A percentile compares a stretch with the other conserved stretches of the same genome.
Evolutionary conservation across 2,888 invertebrate species (phyloP).

Genomic region (Drosophila leonis): DNA sequence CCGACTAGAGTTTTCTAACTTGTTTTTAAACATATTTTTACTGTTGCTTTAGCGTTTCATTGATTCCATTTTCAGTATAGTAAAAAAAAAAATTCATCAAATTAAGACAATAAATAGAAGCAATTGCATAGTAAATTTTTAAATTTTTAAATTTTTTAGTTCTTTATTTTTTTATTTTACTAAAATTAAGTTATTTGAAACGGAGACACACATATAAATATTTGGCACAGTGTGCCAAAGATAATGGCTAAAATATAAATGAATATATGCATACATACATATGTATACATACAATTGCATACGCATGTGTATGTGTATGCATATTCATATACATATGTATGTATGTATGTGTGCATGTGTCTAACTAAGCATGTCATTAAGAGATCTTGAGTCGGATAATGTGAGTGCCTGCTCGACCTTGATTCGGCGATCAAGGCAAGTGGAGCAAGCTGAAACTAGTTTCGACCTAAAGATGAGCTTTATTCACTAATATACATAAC

Average conservation of each 20-base stretch:
- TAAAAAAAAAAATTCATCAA: too few relatives aligned
- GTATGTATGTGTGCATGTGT: not conserved
- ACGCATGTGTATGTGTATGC: not conserved
- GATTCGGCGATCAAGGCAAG: conserved; percentile 30
- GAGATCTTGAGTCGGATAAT: conserved; percentile 1
- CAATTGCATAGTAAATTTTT: too few relatives aligned
- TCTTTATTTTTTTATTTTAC: not conserved
- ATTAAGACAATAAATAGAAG: too few relatives aligned
- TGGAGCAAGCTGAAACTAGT: conserved; percentile 31
- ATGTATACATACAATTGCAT: not conserved
- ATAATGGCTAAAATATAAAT: not conserved
- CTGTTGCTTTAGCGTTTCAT: too few relatives aligned
- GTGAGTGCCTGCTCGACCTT: conserved; percentile 39
- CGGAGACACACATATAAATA: not conserved
- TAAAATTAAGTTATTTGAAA: not conserved
- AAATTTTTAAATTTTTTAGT: not conserved
- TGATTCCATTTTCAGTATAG: too few relatives aligned
- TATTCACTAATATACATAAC: conserved; percentile 5
- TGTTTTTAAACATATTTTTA: too few relatives aligned
- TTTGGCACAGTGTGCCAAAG: not conserved
- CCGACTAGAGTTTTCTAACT: too few relatives aligned
- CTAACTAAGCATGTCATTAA: conserved; percentile 28
- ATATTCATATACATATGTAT: not conserved
- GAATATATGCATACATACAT: not conserved
- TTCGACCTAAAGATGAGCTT: conserved; percentile 10